Evolutionary conservation across 2,113 vertebrate genomes (phyloP).

Genomic region (Heloderma charlesbogerti): DNA sequence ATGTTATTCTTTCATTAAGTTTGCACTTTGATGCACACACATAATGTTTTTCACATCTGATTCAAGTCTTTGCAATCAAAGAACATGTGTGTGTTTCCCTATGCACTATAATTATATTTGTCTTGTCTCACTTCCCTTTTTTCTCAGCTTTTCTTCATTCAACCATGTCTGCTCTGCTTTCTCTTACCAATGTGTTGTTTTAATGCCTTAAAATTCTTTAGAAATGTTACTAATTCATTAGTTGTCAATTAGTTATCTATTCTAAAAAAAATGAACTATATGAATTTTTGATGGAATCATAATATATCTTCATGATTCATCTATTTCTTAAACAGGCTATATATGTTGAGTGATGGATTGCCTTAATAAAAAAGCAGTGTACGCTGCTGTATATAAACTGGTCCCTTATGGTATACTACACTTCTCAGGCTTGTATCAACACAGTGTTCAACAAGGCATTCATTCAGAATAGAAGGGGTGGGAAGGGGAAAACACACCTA

Average conservation of each 20-base stretch:
- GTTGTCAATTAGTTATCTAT: constrained; percentile 12
- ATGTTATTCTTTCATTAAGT: background rate
- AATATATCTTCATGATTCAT: constrained; percentile 52
- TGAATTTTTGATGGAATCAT: constrained; percentile 17
- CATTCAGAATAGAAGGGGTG: constrained; percentile 57
- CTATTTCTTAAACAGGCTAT: constrained; percentile 55
- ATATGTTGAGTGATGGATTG: constrained; percentile 66
- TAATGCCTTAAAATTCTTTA: constrained; percentile 19
- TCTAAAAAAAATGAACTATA: constrained; percentile 61
- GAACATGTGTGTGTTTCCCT: background rate
- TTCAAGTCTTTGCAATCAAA: background rate
- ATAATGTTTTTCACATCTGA: background rate
- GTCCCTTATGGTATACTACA: constrained; percentile 61
- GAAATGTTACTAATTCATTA: constrained; percentile 41
- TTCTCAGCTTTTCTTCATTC: constrained; percentile 21
- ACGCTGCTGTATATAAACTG: constrained; percentile 54
- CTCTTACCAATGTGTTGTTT: constrained; percentile 18
- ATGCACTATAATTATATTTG: background rate
- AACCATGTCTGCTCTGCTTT: constrained; percentile 31
- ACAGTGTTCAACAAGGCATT: constrained; percentile 61
- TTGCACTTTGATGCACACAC: background rate
- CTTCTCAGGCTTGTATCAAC: constrained; percentile 60
- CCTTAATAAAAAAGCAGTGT: constrained; percentile 61
- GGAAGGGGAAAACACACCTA: constrained; percentile 52
- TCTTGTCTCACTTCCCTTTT: background rate